These are phyloP conservation scores for Tholera decimalis DNA, from an alignment of 2,888 invertebrate species.

Conservation along the genomic window DNA sequence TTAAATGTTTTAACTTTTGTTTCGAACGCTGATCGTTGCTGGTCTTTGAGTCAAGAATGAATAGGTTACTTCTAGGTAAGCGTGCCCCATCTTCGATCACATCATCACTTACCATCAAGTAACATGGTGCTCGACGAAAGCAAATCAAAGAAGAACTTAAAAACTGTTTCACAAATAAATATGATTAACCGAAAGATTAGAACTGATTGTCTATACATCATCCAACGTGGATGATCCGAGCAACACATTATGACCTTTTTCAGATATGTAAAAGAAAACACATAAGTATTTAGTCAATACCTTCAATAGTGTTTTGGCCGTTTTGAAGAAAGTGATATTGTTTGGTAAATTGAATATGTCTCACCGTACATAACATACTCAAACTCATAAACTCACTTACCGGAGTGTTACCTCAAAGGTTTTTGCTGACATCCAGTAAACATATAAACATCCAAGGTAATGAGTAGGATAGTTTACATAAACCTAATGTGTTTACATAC, in stretches of 20 bases:
- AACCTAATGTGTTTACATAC: conserved; percentile 56
- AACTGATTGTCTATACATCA: neutral
- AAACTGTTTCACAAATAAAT: no score
- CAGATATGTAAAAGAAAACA: neutral
- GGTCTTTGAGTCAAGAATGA: no score
- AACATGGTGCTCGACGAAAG: no score
- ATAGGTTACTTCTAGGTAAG: no score
- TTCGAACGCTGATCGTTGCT: no score
- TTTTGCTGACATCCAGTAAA: conserved; percentile 29
- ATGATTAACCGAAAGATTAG: neutral
- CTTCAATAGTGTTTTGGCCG: neutral
- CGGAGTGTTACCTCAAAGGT: conserved; percentile 5
- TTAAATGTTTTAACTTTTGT: no score
- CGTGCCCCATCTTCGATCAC: no score
- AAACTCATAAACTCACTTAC: neutral
- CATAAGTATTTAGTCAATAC: neutral
- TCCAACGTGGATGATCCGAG: neutral
- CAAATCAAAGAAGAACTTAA: no score
- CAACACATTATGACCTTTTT: neutral
- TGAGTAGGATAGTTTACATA: conserved; percentile 41
- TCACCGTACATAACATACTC: conserved; percentile 1
- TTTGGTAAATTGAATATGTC: neutral
- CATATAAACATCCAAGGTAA: conserved; percentile 32
- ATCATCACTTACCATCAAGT: no score
- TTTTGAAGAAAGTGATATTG: conserved; percentile 3